These are phyloP conservation scores for Xenops minutus DNA, from an alignment of 2,797 vertebrate species.

Conservation along the genomic window DNA sequence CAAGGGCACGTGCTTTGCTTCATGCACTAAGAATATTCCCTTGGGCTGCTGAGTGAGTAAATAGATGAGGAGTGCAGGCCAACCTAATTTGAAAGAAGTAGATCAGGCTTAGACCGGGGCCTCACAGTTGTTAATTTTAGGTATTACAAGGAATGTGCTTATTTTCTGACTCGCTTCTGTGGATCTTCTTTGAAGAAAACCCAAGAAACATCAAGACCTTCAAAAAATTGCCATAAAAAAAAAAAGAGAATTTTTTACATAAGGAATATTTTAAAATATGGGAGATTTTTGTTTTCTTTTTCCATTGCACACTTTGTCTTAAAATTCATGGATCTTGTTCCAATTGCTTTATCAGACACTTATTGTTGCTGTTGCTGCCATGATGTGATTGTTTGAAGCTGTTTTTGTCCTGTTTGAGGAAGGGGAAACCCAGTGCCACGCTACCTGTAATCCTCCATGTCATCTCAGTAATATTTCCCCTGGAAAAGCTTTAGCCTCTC, in stretches of 20 bases:
- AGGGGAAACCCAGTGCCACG: background rate
- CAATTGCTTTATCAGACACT: background rate
- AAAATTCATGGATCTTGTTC: background rate
- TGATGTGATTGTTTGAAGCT: background rate
- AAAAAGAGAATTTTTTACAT: background rate
- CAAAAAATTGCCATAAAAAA: background rate
- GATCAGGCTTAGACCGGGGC: background rate
- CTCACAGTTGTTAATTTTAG: background rate
- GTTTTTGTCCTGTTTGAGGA: background rate
- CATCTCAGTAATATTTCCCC: background rate
- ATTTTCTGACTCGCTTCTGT: constrained; percentile 20
- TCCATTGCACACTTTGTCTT: background rate
- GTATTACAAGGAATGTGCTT: background rate
- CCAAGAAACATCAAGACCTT: background rate
- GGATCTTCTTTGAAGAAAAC: constrained; percentile 25
- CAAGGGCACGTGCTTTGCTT: constrained; percentile 31
- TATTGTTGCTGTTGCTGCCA: background rate
- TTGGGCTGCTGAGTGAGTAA: constrained; percentile 30
- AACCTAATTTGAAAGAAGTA: constrained; percentile 31
- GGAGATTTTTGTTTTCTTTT: background rate
- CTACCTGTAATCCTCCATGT: background rate
- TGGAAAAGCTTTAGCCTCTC: background rate
- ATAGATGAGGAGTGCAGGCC: constrained; percentile 27
- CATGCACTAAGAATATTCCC: background rate
- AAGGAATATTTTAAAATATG: background rate